A percentile compares a stretch with the other conserved stretches of the same genome.
Conservation (phyloP, 1,140 invertebrate species). For the Diabrotica undecimpunctata region DNA sequence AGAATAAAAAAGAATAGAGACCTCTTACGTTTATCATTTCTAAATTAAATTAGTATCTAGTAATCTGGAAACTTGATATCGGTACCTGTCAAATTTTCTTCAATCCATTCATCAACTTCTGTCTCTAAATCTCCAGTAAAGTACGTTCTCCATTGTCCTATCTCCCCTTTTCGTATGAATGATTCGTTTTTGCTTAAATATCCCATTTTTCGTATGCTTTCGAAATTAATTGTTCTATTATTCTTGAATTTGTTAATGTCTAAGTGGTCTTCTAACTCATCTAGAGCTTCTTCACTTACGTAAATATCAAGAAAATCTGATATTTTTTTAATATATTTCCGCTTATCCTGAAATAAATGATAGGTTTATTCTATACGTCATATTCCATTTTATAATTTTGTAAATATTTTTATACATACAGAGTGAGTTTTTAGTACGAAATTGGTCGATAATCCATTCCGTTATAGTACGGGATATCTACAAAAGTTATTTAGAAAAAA, state of each 20-base stretch:
- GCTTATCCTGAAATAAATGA: constrained; percentile 51
- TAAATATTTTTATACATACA: neutral
- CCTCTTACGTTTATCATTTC: too few species aligned
- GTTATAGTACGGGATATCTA: too few species aligned
- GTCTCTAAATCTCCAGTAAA: constrained; percentile 29
- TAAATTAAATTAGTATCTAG: too few species aligned
- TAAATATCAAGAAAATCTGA: constrained; percentile 58
- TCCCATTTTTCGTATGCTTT: constrained; percentile 24
- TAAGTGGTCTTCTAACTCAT: constrained; percentile 58
- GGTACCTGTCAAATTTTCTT: constrained; percentile 32
- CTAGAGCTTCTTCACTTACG: constrained; percentile 54
- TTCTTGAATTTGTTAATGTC: constrained; percentile 70
- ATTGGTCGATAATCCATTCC: too few species aligned
- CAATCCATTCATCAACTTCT: constrained; percentile 32
- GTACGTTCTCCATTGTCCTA: constrained; percentile 31
- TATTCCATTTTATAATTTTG: too few species aligned
- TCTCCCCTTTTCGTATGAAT: constrained; percentile 33
- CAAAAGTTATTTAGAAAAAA: too few species aligned
- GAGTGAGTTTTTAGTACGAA: too few species aligned
- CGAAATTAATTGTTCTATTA: constrained; percentile 50
- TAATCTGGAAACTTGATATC: neutral
- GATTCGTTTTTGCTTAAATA: constrained; percentile 20
- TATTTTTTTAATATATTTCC: constrained; percentile 52
- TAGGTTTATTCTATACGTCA: neutral
- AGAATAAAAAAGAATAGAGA: too few species aligned